phyloP scores from a whole-genome alignment of 2,797 vertebrate genomes.

The Acropternis orthonyx region DNA sequence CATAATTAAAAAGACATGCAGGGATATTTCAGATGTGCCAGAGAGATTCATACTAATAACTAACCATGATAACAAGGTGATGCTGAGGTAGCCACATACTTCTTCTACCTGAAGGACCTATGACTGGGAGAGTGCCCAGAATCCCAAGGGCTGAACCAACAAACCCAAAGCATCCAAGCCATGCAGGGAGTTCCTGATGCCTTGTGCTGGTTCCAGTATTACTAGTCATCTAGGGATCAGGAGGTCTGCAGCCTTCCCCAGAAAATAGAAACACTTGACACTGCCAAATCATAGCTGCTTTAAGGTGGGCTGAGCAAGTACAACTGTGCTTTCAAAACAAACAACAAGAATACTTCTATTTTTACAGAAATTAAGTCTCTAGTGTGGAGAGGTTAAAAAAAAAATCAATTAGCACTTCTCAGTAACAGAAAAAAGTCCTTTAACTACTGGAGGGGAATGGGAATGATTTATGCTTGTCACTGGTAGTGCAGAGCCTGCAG shows the following conservation, averaged over 20 bases:
- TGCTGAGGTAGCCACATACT: neutral
- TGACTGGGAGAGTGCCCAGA: neutral
- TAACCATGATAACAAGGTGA: neutral
- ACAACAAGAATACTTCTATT: neutral
- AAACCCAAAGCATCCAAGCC: neutral
- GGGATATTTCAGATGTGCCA: neutral
- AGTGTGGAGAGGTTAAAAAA: accelerated
- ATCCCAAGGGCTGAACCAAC: neutral
- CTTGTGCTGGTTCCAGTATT: neutral
- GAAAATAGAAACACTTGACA: neutral
- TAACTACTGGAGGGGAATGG: neutral
- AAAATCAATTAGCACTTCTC: neutral
- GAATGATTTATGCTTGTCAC: neutral
- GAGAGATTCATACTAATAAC: neutral
- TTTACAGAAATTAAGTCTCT: neutral
- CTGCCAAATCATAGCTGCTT: neutral
- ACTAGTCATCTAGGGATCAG: neutral
- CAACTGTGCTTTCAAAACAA: neutral
- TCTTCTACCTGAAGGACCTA: neutral
- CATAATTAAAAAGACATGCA: neutral
- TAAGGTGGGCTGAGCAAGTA: neutral
- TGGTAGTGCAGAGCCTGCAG: neutral
- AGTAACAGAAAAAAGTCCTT: neutral
- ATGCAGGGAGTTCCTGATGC: neutral
- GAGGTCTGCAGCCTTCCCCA: neutral